A percentile compares a stretch with the other conserved stretches of the same genome.
phyloP scores from a whole-genome alignment of 92 coral and sea anemone species.

The Heteractis magnifica region DNA sequence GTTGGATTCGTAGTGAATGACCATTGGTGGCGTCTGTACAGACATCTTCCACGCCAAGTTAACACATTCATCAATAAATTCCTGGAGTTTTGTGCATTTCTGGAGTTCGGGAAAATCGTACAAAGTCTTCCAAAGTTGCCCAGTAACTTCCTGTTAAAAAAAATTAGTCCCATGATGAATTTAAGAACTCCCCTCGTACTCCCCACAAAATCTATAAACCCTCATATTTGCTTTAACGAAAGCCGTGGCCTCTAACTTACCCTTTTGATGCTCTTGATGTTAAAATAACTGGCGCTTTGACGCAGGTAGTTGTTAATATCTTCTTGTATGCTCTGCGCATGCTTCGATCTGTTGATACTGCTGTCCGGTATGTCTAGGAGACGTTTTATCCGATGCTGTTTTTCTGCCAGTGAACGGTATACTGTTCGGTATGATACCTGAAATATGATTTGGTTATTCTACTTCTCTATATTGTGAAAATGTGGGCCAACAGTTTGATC shows the following conservation, averaged over 20 bases:
- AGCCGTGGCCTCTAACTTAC: conserved; percentile 23
- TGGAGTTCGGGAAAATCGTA: conserved; percentile 94
- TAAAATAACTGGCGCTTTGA: conserved; percentile 63
- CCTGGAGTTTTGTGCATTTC: conserved; percentile 60
- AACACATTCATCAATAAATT: conserved; percentile 86
- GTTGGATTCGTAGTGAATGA: conserved; percentile 63
- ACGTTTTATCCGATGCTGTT: conserved; percentile 54
- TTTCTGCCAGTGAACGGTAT: conserved; percentile 66
- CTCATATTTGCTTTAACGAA: background rate
- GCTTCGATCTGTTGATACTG: conserved; percentile 34
- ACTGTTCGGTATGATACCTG: conserved; percentile 87
- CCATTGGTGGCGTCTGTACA: conserved; percentile 83
- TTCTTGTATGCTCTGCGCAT: conserved; percentile 56
- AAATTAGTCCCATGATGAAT: background rate
- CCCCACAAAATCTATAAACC: background rate
- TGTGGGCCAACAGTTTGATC: no score
- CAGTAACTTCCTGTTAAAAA: conserved; percentile 62
- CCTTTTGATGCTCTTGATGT: conserved; percentile 58
- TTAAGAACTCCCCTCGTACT: no score
- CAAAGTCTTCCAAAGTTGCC: conserved; percentile 79
- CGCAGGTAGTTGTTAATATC: conserved; percentile 59
- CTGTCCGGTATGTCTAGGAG: conserved; percentile 63
- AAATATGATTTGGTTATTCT: background rate
- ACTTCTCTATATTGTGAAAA: no score
- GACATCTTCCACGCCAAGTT: conserved; percentile 87